Evolutionary conservation across 2,888 invertebrate genomes (phyloP).

Genomic region (Xestia sexstrigata): DNA sequence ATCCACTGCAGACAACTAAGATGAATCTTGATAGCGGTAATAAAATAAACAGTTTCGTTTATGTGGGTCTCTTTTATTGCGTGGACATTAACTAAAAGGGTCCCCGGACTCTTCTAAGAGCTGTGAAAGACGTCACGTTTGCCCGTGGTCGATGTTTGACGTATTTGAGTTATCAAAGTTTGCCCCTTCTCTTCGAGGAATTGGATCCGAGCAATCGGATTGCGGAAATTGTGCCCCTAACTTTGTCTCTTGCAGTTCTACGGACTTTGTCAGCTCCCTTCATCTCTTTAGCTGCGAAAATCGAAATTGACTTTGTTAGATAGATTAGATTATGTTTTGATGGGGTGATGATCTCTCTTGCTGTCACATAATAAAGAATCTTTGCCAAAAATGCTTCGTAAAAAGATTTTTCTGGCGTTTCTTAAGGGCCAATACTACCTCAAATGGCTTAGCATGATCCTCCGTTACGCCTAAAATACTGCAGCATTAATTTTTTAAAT

Average conservation of each 20-base stretch:
- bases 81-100: constrained; percentile 39
- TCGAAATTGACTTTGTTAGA: background rate
- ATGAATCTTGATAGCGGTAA: constrained; percentile 47
- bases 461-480: too few relatives aligned
- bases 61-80: constrained; percentile 54
- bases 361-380: background rate
- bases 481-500: too few relatives aligned
- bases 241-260: constrained; percentile 27
- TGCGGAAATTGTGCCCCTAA: constrained; percentile 42
- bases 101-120: constrained; percentile 23
- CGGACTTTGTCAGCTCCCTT: constrained; percentile 6
- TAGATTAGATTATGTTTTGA: constrained; percentile 1
- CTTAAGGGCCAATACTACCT: too few relatives aligned
- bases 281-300: constrained; percentile 18
- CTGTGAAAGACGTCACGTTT: constrained; percentile 14
- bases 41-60: constrained; percentile 54
- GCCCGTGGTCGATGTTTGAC: constrained; percentile 16
- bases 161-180: constrained; percentile 17
- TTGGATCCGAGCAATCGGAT: constrained; percentile 30
- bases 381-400: background rate
- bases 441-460: too few relatives aligned
- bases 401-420: background rate
- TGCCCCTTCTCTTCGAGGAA: constrained; percentile 11
- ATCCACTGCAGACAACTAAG: constrained; percentile 21
- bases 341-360: background rate